Percentiles rank a stretch among this genome's conserved stretches.
Conservation (phyloP, 2,113 vertebrate species). For the Pterocles orientalis region DNA sequence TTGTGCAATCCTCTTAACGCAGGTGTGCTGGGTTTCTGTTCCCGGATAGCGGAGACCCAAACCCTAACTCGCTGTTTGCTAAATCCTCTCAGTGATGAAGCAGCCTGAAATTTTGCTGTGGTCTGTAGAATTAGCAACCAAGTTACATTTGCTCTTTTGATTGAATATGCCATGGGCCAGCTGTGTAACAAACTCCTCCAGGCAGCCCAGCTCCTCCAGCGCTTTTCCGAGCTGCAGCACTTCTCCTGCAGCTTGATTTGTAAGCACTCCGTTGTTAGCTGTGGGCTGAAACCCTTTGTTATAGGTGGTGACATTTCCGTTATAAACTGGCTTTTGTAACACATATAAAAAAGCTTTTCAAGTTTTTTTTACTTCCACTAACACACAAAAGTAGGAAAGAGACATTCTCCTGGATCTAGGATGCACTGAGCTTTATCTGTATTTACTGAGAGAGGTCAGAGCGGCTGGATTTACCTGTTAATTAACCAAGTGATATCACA, state of each 20-base stretch:
- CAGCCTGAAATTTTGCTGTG: not conserved
- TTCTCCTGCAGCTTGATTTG: not conserved
- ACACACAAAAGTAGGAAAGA: not conserved
- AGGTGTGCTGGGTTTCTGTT: not conserved
- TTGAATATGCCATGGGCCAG: not conserved
- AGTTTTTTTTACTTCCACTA: not conserved
- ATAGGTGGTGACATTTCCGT: not conserved
- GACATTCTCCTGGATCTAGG: not conserved
- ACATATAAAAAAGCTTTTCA: not conserved
- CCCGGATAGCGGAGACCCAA: not conserved
- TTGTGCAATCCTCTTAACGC: not conserved
- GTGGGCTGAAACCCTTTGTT: not conserved
- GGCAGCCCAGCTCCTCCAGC: not conserved
- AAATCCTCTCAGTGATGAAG: not conserved
- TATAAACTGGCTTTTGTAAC: not conserved
- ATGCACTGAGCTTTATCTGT: not conserved
- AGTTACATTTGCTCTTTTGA: not conserved
- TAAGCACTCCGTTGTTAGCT: not conserved
- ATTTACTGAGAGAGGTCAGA: not conserved
- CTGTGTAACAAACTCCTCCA: not conserved
- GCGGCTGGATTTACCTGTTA: not conserved
- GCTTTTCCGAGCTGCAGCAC: not conserved
- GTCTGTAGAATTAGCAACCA: not conserved
- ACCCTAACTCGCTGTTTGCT: not conserved
- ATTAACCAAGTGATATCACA: not conserved